Evolutionary conservation across 1,140 invertebrate species (phyloP).

Genomic region (Brachionus angularis): DNA sequence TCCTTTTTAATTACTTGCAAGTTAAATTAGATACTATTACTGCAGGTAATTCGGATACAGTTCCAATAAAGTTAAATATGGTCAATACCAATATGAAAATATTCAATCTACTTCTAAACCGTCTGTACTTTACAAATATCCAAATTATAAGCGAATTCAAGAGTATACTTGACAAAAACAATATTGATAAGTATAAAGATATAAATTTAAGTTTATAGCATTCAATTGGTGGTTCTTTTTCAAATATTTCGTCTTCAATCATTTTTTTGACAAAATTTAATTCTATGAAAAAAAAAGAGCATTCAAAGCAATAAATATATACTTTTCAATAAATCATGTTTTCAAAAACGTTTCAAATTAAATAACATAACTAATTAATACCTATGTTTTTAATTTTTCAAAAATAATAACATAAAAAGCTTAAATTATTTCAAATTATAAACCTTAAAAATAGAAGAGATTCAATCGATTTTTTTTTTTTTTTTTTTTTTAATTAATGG

Average conservation of each 20-base stretch:
- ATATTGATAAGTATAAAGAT: not conserved
- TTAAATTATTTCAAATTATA: too few relatives aligned
- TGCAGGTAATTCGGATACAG: not conserved
- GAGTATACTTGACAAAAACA: slow-evolving; percentile 16
- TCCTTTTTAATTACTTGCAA: slow-evolving; percentile 19
- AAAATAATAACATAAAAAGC: not conserved
- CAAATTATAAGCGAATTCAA: not conserved
- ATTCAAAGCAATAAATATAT: too few relatives aligned
- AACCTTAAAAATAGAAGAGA: too few relatives aligned
- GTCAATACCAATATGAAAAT: not conserved
- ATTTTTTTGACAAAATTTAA: too few relatives aligned
- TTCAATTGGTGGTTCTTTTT: not conserved
- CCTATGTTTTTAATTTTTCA: too few relatives aligned
- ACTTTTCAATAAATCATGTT: too few relatives aligned
- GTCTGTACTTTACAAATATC: slow-evolving; percentile 6
- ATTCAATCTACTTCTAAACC: slow-evolving; percentile 4
- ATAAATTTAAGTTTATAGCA: slow-evolving; percentile 34
- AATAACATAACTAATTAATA: not conserved
- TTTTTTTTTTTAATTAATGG: not conserved
- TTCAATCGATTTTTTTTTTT: too few relatives aligned
- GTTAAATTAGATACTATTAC: slow-evolving; percentile 10
- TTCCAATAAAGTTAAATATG: slow-evolving; percentile 28
- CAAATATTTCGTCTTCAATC: slow-evolving; percentile 1
- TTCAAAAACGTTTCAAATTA: not conserved
- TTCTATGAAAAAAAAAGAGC: too few relatives aligned